These are phyloP conservation scores for Psittacula echo DNA, from an alignment of 2,797 vertebrate genomes.

Conservation along the genomic window DNA sequence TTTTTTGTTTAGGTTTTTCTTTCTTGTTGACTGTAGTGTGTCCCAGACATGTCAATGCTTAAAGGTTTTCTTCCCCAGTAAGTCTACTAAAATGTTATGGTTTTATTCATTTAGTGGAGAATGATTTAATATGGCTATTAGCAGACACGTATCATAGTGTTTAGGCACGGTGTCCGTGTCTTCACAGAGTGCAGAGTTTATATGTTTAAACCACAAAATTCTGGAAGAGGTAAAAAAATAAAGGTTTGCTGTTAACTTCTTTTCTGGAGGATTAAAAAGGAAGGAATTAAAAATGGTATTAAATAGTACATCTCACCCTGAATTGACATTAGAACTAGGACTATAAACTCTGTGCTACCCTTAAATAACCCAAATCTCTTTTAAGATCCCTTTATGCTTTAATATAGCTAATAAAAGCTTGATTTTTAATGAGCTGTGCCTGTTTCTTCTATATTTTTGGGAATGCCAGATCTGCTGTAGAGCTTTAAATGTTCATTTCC, in stretches of 20 bases:
- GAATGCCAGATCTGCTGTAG: neutral
- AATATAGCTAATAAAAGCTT: neutral
- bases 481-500: neutral
- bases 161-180: neutral
- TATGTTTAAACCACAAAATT: neutral
- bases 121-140: neutral
- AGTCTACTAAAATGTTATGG: neutral
- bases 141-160: rapidly evolving
- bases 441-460: neutral
- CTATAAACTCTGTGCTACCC: neutral
- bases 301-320: neutral
- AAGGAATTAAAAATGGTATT: neutral
- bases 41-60: neutral
- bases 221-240: neutral
- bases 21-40: neutral
- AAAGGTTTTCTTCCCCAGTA: neutral
- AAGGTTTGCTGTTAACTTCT: neutral
- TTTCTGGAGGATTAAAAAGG: neutral
- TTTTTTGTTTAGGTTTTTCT: neutral
- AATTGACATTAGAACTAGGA: neutral
- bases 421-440: neutral
- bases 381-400: neutral
- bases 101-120: neutral
- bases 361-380: neutral
- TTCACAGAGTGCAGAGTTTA: neutral